Conservation (phyloP, 2,888 invertebrate species). For the Sicus ferrugineus region DNA sequence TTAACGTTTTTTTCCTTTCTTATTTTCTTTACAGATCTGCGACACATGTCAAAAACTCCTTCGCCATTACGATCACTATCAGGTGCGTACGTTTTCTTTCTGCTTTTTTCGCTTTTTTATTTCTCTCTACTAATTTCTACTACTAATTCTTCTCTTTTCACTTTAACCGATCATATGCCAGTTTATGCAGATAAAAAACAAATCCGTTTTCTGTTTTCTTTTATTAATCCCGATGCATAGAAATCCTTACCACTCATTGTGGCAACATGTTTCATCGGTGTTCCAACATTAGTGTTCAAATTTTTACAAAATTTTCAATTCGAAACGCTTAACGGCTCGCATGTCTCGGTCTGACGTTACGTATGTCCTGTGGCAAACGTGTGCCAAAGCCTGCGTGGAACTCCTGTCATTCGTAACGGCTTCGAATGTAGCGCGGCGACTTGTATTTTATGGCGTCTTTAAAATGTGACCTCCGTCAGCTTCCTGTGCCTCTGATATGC, state of each 20-base stretch:
- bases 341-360: background rate
- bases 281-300: background rate
- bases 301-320: slow-evolving; percentile 1
- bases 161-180: slow-evolving; percentile 10
- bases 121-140: background rate
- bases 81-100: slow-evolving; percentile 52
- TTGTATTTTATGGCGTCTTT: slow-evolving; percentile 14
- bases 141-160: slow-evolving; percentile 9
- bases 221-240: background rate
- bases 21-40: slow-evolving; percentile 46
- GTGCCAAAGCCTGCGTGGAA: slow-evolving; percentile 26
- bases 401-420: slow-evolving; percentile 10
- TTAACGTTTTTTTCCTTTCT: slow-evolving; percentile 20
- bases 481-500: background rate
- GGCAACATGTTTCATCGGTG: slow-evolving; percentile 14
- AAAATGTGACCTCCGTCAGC: slow-evolving; percentile 16
- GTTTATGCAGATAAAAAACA: slow-evolving; percentile 18
- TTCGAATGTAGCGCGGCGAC: background rate
- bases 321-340: slow-evolving; percentile 12
- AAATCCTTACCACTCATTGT: slow-evolving; percentile 31
- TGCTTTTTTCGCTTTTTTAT: background rate
- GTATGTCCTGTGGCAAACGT: slow-evolving; percentile 19
- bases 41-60: slow-evolving; percentile 63
- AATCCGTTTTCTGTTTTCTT: background rate
- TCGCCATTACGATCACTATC: slow-evolving; percentile 61